Conservation (phyloP, 2,797 vertebrate genomes). For the Tragopan temminckii region DNA sequence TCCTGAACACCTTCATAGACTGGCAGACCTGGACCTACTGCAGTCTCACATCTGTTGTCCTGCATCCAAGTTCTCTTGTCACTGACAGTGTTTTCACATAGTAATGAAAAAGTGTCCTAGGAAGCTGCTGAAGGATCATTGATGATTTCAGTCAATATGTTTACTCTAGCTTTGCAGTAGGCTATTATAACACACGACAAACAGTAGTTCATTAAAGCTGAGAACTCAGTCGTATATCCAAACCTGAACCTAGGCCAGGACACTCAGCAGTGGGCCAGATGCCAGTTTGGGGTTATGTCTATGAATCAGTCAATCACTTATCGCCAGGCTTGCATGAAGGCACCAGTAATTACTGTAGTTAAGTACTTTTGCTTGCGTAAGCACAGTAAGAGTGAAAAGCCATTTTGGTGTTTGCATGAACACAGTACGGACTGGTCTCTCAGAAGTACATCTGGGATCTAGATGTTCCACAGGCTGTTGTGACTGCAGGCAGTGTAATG, state of each 20-base stretch:
- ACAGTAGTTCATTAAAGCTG: not conserved
- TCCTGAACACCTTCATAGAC: not conserved
- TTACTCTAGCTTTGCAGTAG: not conserved
- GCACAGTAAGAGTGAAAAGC: not conserved
- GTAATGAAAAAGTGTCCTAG: not conserved
- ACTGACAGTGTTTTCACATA: not conserved
- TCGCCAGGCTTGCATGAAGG: not conserved
- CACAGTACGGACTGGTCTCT: not conserved
- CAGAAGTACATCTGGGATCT: not conserved
- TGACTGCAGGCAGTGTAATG: not conserved
- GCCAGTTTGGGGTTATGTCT: constrained; percentile 26
- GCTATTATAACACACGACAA: not conserved
- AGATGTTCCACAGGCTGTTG: not conserved
- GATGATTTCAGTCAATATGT: not conserved
- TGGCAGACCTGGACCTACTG: not conserved
- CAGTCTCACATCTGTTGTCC: not conserved
- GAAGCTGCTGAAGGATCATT: not conserved
- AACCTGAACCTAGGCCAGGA: constrained; percentile 25
- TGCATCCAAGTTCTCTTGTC: not conserved
- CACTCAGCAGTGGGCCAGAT: not conserved
- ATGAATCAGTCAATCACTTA: not conserved
- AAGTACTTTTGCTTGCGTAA: not conserved
- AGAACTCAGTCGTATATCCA: constrained; percentile 10
- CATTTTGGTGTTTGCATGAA: not conserved
- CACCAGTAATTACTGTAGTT: not conserved